These are phyloP conservation scores for Marmota monax DNA, from an alignment of 2,113 vertebrate genomes.

Conservation along the genomic window DNA sequence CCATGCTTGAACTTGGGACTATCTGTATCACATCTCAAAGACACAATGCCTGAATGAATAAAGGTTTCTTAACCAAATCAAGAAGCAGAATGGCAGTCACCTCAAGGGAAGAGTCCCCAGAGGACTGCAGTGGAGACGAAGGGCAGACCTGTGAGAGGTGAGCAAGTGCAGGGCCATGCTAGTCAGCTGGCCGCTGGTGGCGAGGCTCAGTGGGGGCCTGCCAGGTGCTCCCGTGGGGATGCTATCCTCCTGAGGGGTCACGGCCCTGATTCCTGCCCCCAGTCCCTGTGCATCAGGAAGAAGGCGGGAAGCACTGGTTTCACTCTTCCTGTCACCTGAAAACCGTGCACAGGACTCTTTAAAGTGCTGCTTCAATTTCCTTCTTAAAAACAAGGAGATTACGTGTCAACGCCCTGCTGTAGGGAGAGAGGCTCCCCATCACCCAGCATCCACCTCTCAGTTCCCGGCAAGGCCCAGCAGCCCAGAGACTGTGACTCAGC, in stretches of 20 bases:
- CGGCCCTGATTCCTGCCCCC: neutral
- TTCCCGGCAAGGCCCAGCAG: conserved; percentile 11
- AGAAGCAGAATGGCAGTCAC: neutral
- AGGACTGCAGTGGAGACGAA: neutral
- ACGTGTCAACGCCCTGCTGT: conserved; percentile 44
- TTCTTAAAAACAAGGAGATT: conserved; percentile 60
- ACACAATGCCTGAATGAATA: neutral
- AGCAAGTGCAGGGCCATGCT: neutral
- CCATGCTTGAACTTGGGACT: neutral
- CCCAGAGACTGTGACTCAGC: conserved; percentile 63
- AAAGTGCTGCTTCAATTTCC: conserved; percentile 49
- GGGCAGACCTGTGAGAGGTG: neutral
- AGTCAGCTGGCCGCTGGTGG: neutral
- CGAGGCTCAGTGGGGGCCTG: too few species aligned
- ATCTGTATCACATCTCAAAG: neutral
- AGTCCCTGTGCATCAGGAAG: neutral
- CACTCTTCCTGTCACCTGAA: neutral
- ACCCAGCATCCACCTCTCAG: neutral
- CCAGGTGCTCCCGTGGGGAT: too few species aligned
- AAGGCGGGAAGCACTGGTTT: neutral
- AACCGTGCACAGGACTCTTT: conserved; percentile 38
- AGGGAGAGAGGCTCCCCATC: conserved; percentile 57
- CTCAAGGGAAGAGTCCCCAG: neutral
- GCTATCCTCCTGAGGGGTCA: neutral
- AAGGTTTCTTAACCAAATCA: neutral